Evolutionary conservation across 2,888 invertebrate genomes (phyloP).

Genomic region (Melanargia galathea): DNA sequence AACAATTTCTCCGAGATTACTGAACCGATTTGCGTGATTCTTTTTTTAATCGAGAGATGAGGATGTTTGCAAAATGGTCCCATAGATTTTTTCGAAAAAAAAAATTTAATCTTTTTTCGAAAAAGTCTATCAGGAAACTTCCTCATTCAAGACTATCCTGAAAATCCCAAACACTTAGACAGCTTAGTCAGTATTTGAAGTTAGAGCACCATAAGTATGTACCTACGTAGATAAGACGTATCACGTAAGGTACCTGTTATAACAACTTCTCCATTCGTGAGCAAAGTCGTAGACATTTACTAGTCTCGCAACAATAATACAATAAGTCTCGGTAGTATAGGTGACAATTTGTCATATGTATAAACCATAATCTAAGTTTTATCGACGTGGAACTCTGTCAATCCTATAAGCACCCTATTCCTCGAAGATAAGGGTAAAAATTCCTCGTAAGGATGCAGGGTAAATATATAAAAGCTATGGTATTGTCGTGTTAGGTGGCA

Average conservation of each 20-base stretch:
- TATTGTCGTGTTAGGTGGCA: constrained; percentile 42
- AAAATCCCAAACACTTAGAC: neutral
- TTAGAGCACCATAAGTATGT: neutral
- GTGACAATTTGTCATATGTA: constrained; percentile 40
- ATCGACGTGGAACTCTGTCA: constrained; percentile 3
- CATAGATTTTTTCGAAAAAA: no score
- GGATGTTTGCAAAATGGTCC: no score
- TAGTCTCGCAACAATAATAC: constrained; percentile 24
- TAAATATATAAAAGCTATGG: constrained; percentile 23
- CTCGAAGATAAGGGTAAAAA: neutral
- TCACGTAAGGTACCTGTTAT: neutral
- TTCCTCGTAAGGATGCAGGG: neutral
- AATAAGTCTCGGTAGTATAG: constrained; percentile 26
- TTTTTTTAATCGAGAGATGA: no score
- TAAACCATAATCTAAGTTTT: constrained; percentile 36
- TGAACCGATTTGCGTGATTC: no score
- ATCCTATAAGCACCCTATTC: neutral
- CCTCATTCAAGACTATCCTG: neutral
- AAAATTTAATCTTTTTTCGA: no score
- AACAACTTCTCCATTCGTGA: neutral
- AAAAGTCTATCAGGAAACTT: no score
- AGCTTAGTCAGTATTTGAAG: neutral
- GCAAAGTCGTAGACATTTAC: neutral
- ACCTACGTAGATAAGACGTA: no score
- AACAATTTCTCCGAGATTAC: no score